Evolutionary conservation across 2,888 invertebrate genomes (phyloP), one percentile per base, ranked within the genome.

Genomic region (Andrena hattorfiana): DNA sequence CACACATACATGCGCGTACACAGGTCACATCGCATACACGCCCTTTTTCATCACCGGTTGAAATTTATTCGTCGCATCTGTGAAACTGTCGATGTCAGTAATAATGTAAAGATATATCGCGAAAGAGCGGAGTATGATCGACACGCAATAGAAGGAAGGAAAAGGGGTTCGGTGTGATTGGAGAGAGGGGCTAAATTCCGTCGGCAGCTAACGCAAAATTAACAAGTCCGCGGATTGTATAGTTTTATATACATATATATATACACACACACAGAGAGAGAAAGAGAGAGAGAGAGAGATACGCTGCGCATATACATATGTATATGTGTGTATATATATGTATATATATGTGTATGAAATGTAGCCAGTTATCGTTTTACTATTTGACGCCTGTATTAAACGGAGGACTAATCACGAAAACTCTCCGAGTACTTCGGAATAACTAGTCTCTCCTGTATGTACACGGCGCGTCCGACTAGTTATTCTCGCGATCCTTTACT

Each of bases 291-390:
- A 42, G 13, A 13, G 42, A 13, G 42, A 42, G 42, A 42, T 13
- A 42, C 42, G 42, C 42, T 80, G 81, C 84, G 75, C 67, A 60
- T 68, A 66, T 68, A 60, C 90, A 90, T 86, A 87, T 87, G 89
- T 89, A 77, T 85, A 85, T 83, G 83, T 86, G 72, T 90, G 86
- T 86, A 85, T 85, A 90, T 91, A 90, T 89, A 90, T 87, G 87
- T 89, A 89, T 90, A 71, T 86, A 86, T 83, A 78, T 86, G 75
- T 90, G 86, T 87, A 86, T 87, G 85, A 89, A 85, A 86, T 90
- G 87, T 91, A 92, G 88, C 87, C 87, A 90, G 88, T 91, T 90
- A 91, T 90, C 87, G 84, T 91, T 91, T 91, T 89, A 90, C 86
- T 87, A 86, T 85, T 86, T 90, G 89, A 86, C 59, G 89, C 80